phyloP scores from a whole-genome alignment of 30 jellyfish, hydroid and myxozoan genomes.

The Hydractinia symbiolongicarpus region DNA sequence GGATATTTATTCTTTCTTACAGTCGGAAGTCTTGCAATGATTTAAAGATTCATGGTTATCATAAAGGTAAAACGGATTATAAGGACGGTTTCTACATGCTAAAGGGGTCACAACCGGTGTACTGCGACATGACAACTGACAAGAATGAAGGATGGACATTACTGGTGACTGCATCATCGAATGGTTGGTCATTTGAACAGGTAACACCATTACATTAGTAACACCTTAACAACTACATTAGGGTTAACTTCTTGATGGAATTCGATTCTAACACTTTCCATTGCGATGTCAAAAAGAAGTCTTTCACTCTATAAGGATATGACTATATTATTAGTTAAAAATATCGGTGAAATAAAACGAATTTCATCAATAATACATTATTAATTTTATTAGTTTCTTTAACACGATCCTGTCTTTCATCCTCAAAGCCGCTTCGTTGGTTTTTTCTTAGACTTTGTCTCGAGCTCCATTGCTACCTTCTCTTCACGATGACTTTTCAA shows the following conservation, averaged over 20 bases:
- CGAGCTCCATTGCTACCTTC: conserved; percentile 61
- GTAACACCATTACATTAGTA: conserved; percentile 13
- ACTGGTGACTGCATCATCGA: conserved; percentile 54
- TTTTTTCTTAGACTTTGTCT: conserved; percentile 44
- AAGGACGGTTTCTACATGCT: conserved; percentile 67
- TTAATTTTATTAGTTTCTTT: too few relatives aligned
- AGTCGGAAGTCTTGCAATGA: conserved; percentile 91
- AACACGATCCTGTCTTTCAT: too few relatives aligned
- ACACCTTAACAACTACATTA: too few relatives aligned
- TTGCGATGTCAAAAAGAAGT: too few relatives aligned
- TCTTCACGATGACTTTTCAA: conserved; percentile 55
- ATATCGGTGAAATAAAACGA: too few relatives aligned
- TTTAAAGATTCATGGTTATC: conserved; percentile 48
- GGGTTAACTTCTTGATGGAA: too few relatives aligned
- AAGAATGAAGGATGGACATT: conserved; percentile 87
- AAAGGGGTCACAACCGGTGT: conserved; percentile 36
- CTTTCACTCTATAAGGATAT: too few relatives aligned
- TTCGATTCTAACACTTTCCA: too few relatives aligned
- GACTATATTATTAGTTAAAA: too few relatives aligned
- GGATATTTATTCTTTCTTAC: background rate
- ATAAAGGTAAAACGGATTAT: conserved; percentile 49
- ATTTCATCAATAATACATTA: too few relatives aligned
- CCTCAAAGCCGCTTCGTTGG: background rate
- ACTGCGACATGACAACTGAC: conserved; percentile 92
- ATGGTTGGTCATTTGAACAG: conserved; percentile 67